Percentiles rank a stretch among this genome's conserved stretches.
phyloP scores from a whole-genome alignment of 2,113 vertebrate genomes.

The Gambusia holbrooki region DNA sequence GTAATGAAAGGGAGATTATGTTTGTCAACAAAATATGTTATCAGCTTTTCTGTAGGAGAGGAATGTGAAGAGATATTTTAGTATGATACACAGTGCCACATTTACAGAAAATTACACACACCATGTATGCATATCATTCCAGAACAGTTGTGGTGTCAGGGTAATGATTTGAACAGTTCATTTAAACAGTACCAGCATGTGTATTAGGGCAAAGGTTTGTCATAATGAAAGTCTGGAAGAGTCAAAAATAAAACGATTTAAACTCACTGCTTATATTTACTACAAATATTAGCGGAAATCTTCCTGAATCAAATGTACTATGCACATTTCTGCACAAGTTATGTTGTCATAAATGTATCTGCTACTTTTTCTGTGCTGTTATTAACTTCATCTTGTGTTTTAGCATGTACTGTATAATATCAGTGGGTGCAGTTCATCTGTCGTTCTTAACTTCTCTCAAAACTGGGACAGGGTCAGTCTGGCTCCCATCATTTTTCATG shows the following conservation, averaged over 20 bases:
- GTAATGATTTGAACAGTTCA: not conserved
- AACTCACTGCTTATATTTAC: not conserved
- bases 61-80: not conserved
- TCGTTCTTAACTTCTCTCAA: too few relatives aligned
- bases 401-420: too few relatives aligned
- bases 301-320: not conserved
- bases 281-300: not conserved
- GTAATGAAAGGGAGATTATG: not conserved
- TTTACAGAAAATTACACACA: not conserved
- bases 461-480: too few relatives aligned
- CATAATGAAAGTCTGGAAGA: not conserved
- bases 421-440: too few relatives aligned
- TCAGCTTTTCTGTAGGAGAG: not conserved
- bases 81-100: too few relatives aligned
- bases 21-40: not conserved
- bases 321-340: too few relatives aligned
- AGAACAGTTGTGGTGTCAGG: not conserved
- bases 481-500: too few relatives aligned
- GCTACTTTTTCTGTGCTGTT: too few relatives aligned
- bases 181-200: not conserved
- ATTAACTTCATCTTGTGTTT: too few relatives aligned
- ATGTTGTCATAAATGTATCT: too few relatives aligned
- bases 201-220: not conserved
- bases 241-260: not conserved
- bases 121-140: not conserved